Conservation (phyloP, 2,797 vertebrate genomes). For the Hapalemur alaotrensis region DNA sequence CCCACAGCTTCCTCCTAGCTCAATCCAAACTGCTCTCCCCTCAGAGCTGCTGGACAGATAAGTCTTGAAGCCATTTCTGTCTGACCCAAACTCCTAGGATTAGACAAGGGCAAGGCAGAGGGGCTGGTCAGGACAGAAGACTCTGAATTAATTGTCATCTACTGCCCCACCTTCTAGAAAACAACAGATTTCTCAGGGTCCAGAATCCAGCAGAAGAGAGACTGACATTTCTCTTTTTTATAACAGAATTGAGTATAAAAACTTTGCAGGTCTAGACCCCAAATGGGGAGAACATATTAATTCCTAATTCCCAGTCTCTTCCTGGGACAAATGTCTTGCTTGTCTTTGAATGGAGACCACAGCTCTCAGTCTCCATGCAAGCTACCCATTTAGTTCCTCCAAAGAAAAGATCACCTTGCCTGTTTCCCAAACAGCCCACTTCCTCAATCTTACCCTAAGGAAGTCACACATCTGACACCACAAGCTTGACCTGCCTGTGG, state of each 20-base stretch:
- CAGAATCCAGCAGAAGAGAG: not conserved
- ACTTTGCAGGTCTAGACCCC: not conserved
- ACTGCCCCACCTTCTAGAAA: not conserved
- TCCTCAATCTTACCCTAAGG: not conserved
- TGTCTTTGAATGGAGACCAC: not conserved
- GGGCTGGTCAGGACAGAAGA: not conserved
- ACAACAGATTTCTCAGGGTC: not conserved
- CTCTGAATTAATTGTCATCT: not conserved
- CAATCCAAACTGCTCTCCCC: not conserved
- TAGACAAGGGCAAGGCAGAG: not conserved
- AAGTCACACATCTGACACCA: not conserved
- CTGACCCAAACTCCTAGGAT: not conserved
- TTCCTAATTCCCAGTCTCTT: not conserved
- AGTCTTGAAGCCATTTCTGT: not conserved
- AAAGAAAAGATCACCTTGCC: not conserved
- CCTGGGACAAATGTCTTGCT: not conserved
- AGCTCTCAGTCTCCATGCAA: not conserved
- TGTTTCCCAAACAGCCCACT: not conserved
- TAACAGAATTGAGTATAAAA: not conserved
- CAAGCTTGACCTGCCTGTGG: not conserved
- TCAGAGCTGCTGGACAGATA: not conserved
- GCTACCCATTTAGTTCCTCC: not conserved
- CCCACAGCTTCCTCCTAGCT: slow-evolving; percentile 7
- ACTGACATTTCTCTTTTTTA: not conserved
- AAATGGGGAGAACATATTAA: not conserved